A percentile compares a stretch with the other conserved stretches of the same genome.
Evolutionary conservation across 2,113 vertebrate genomes (phyloP).

Genomic region (Ophthalmolycus amberensis): DNA sequence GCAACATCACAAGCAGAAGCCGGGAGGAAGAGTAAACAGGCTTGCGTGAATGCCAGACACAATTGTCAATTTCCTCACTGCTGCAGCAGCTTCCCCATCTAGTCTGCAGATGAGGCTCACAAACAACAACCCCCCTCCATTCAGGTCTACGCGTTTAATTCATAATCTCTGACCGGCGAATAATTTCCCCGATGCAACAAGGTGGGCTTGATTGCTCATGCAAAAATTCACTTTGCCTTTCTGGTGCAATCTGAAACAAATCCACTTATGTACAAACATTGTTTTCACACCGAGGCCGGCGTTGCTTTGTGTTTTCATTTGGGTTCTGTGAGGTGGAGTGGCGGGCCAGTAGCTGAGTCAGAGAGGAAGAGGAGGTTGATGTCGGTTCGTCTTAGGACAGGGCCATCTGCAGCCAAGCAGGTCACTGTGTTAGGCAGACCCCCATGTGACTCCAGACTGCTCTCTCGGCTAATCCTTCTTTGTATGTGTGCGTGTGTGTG

Average conservation of each 20-base stretch:
- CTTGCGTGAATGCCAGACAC: conserved; percentile 28
- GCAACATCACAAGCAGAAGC: conserved; percentile 13
- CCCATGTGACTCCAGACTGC: conserved; percentile 66
- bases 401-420: conserved; percentile 71
- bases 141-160: not conserved
- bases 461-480: conserved; percentile 69
- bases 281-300: not conserved
- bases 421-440: conserved; percentile 72
- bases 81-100: conserved; percentile 24
- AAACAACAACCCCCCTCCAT: not conserved
- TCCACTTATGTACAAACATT: not conserved
- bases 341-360: conserved; percentile 37
- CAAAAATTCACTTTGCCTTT: not conserved
- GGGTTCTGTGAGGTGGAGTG: not conserved
- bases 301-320: not conserved
- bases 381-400: conserved; percentile 47
- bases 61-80: conserved; percentile 50
- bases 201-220: not conserved
- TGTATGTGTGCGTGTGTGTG: conserved; percentile 35
- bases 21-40: not conserved
- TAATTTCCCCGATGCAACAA: conserved; percentile 5
- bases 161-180: not conserved
- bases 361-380: conserved; percentile 42
- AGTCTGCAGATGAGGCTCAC: not conserved
- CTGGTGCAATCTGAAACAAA: not conserved